These are phyloP conservation scores for Drosophila arawakana DNA, from an alignment of 1,140 invertebrate species.

Conservation along the genomic window DNA sequence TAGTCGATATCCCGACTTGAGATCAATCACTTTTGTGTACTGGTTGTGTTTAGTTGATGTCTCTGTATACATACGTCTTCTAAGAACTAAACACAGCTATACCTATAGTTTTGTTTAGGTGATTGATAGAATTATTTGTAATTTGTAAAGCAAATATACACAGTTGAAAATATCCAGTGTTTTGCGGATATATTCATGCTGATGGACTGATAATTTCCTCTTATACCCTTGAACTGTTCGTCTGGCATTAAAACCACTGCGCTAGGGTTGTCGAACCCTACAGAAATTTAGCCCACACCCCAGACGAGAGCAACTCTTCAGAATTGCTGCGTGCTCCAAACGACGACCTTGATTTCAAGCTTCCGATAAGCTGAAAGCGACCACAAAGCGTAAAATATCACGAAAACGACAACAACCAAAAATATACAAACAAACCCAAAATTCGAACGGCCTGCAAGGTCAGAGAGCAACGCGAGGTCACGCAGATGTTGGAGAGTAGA, in stretches of 20 bases:
- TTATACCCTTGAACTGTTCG: not conserved
- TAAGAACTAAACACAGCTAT: no score
- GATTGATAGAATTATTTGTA: no score
- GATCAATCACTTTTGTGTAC: no score
- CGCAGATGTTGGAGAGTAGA: slow-evolving; percentile 1
- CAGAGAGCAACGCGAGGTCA: slow-evolving; percentile 48
- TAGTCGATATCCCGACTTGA: no score
- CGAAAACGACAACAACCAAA: slow-evolving; percentile 44
- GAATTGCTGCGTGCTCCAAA: slow-evolving; percentile 33
- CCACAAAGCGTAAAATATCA: slow-evolving; percentile 54
- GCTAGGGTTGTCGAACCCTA: slow-evolving; percentile 39
- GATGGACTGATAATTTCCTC: not conserved
- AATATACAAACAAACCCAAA: slow-evolving; percentile 1
- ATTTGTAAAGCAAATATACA: no score
- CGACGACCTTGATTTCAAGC: slow-evolving; percentile 63
- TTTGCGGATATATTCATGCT: no score
- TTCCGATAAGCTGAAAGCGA: slow-evolving; percentile 71
- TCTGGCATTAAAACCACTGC: not conserved
- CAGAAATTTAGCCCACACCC: slow-evolving; percentile 2
- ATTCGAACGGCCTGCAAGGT: slow-evolving; percentile 29
- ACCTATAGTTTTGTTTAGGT: no score
- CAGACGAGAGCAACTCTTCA: not conserved
- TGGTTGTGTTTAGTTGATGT: no score
- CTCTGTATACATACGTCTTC: no score
- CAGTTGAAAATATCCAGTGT: no score